phyloP scores from a whole-genome alignment of 2,888 invertebrate species.

The Pristionchus arcanus region DNA sequence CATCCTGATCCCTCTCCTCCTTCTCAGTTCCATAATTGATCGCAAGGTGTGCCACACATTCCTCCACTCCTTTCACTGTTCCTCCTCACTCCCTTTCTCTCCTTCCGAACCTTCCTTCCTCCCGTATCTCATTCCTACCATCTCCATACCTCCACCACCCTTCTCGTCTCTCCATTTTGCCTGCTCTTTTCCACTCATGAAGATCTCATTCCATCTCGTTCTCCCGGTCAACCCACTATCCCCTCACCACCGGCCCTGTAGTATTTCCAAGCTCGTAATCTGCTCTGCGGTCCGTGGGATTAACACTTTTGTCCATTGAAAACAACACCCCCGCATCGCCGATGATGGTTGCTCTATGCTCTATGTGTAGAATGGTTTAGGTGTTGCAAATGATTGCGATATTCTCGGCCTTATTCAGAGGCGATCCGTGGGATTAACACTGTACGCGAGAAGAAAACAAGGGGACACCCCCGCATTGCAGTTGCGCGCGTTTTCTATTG shows the following conservation, averaged over 20 bases:
- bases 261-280: not conserved
- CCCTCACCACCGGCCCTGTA: not conserved
- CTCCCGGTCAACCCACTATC: not conserved
- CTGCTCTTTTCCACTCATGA: too few relatives aligned
- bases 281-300: not conserved
- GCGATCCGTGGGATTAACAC: constrained; percentile 7
- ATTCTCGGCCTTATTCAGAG: too few relatives aligned
- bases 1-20: not conserved
- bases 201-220: not conserved
- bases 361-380: too few relatives aligned
- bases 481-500: not conserved
- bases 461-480: not conserved
- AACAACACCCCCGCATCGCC: not conserved
- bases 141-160: not conserved
- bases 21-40: not conserved
- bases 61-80: constrained; percentile 31
- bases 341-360: too few relatives aligned
- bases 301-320: not conserved
- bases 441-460: not conserved
- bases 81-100: not conserved
- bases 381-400: too few relatives aligned
- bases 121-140: too few relatives aligned
- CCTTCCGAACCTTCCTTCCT: not conserved
- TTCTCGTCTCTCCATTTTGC: too few relatives aligned
- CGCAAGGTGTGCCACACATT: constrained; percentile 18